Conservation (phyloP, 2,888 invertebrate species). For the Chaitophorus viminalis region DNA sequence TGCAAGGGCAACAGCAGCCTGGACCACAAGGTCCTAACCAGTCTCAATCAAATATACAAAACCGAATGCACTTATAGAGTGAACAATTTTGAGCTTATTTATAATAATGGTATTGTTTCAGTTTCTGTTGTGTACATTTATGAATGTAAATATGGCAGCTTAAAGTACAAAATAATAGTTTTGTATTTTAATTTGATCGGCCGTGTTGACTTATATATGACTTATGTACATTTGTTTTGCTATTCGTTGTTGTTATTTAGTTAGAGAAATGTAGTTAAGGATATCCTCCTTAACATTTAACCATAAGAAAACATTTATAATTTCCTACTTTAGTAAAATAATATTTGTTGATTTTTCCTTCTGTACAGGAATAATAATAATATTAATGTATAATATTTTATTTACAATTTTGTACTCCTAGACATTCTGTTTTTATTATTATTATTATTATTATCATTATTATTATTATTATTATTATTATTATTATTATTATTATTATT, state of each 20-base stretch:
- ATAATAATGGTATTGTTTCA: conserved; percentile 51
- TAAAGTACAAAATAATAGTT: conserved; percentile 59
- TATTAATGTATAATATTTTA: conserved; percentile 60
- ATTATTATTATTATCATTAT: conserved; percentile 44
- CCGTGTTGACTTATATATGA: conserved; percentile 59
- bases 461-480: conserved; percentile 57
- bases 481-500: conserved; percentile 51
- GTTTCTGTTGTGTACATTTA: conserved; percentile 56
- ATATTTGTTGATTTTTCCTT: conserved; percentile 62
- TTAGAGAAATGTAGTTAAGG: conserved; percentile 59
- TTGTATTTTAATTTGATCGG: conserved; percentile 58
- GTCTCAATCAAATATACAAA: conserved; percentile 63
- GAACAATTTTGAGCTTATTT: conserved; percentile 49
- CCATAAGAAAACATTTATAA: conserved; percentile 55
- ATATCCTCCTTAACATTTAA: conserved; percentile 45
- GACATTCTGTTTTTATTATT: conserved; percentile 60
- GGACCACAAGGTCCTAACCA: conserved; percentile 66
- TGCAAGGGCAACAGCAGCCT: conserved; percentile 67
- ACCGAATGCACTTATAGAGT: conserved; percentile 58
- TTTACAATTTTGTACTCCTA: conserved; percentile 62
- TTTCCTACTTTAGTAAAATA: conserved; percentile 62
- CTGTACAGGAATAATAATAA: conserved; percentile 61
- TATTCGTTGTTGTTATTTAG: conserved; percentile 60
- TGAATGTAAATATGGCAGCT: conserved; percentile 60
- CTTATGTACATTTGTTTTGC: conserved; percentile 60